Evolutionary conservation across 2,888 invertebrate species (phyloP).

Genomic region (Agrilus mali): DNA sequence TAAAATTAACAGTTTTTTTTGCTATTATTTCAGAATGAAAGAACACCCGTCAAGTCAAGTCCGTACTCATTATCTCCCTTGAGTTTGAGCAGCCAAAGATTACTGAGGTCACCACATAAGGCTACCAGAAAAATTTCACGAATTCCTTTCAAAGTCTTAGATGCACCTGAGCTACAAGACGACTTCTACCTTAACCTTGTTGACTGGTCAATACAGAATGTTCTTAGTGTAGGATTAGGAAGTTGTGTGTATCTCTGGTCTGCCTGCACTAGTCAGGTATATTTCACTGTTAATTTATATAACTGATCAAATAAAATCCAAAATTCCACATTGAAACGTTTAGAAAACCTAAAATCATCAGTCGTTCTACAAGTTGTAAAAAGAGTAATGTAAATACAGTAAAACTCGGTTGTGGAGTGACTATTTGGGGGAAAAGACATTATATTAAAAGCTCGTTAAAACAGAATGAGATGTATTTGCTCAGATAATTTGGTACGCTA

Average conservation of each 20-base stretch:
- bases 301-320: not conserved
- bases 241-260: slow-evolving; percentile 99
- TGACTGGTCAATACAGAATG: slow-evolving; percentile 99
- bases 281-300: not conserved
- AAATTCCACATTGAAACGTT: too few relatives aligned
- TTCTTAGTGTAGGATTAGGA: slow-evolving; percentile 92
- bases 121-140: slow-evolving; percentile 97
- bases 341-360: not conserved
- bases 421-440: too few relatives aligned
- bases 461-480: too few relatives aligned
- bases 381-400: too few relatives aligned
- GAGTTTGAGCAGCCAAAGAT: slow-evolving; percentile 87
- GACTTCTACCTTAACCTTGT: slow-evolving; percentile 98
- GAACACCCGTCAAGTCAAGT: slow-evolving; percentile 51
- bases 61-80: slow-evolving; percentile 94
- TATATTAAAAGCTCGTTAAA: too few relatives aligned
- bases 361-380: not conserved
- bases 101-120: slow-evolving; percentile 88
- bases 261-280: slow-evolving; percentile 90
- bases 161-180: slow-evolving; percentile 94
- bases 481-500: too few relatives aligned
- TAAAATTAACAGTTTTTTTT: not conserved
- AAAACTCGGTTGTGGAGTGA: too few relatives aligned
- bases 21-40: slow-evolving; percentile 44
- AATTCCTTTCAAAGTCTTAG: slow-evolving; percentile 95